These are phyloP conservation scores for Ochropleura plecta DNA, from an alignment of 2,888 invertebrate genomes.

Conservation along the genomic window DNA sequence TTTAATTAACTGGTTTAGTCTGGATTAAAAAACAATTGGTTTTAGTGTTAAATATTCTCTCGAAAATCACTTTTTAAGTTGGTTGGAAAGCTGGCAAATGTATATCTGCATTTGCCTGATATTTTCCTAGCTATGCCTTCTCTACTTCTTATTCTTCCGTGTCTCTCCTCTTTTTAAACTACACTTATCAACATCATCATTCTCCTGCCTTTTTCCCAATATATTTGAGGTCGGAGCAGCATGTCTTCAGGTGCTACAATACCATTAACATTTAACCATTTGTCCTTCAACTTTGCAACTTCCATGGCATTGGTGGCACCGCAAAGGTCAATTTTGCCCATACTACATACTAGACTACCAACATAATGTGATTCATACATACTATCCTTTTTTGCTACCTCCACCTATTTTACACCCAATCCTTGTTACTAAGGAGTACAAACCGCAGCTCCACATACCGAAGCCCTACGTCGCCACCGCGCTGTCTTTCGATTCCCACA, in stretches of 20 bases:
- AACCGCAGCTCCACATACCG: conserved; percentile 49
- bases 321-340: neutral
- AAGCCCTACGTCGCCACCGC: conserved; percentile 56
- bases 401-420: neutral
- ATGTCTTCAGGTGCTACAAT: no score
- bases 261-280: no score
- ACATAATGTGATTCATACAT: neutral
- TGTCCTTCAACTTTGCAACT: neutral
- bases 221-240: no score
- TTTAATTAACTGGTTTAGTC: neutral
- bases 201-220: no score
- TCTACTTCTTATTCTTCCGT: neutral
- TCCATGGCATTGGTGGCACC: neutral
- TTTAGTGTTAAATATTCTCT: neutral
- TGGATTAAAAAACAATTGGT: neutral
- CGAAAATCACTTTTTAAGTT: neutral
- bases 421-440: neutral
- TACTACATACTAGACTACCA: neutral
- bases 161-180: neutral
- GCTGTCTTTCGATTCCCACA: conserved; percentile 58
- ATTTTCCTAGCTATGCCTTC: neutral
- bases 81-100: neutral
- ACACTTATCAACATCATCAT: neutral
- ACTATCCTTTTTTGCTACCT: neutral
- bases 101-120: neutral